Evolutionary conservation across 1,140 invertebrate genomes (phyloP).

Genomic region (Ruditapes philippinarum): DNA sequence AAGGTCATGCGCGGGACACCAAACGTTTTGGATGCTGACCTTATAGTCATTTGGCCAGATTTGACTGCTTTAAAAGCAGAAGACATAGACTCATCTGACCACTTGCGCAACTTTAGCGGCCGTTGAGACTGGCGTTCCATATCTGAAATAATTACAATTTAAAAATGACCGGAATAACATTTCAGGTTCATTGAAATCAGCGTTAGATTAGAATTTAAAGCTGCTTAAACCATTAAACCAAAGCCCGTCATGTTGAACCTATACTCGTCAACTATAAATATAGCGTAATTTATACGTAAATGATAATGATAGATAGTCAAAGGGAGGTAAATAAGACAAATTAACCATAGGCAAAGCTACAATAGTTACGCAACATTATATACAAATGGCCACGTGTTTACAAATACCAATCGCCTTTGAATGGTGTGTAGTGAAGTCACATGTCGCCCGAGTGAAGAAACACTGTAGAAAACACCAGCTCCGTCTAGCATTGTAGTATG

Average conservation of each 20-base stretch:
- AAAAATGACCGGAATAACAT: background rate
- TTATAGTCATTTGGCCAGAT: background rate
- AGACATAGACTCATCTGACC: too few species aligned
- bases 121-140: too few species aligned
- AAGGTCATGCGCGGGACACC: too few species aligned
- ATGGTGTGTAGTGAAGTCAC: background rate
- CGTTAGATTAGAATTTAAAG: background rate
- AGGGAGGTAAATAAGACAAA: too few species aligned
- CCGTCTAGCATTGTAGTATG: background rate
- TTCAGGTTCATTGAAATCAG: too few species aligned
- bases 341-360: too few species aligned
- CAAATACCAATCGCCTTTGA: background rate
- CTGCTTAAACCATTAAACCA: background rate
- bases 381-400: background rate
- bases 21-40: constrained; percentile 20
- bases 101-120: too few species aligned
- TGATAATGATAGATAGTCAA: too few species aligned
- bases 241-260: background rate
- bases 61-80: constrained; percentile 4
- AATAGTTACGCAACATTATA: background rate
- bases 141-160: too few species aligned
- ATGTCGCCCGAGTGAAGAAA: background rate
- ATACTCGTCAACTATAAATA: background rate
- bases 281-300: too few species aligned
- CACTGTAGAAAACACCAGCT: background rate